A percentile compares a stretch with the other conserved stretches of the same genome.
Evolutionary conservation across 2,888 invertebrate species (phyloP).

Genomic region (Papilio elwesi): DNA sequence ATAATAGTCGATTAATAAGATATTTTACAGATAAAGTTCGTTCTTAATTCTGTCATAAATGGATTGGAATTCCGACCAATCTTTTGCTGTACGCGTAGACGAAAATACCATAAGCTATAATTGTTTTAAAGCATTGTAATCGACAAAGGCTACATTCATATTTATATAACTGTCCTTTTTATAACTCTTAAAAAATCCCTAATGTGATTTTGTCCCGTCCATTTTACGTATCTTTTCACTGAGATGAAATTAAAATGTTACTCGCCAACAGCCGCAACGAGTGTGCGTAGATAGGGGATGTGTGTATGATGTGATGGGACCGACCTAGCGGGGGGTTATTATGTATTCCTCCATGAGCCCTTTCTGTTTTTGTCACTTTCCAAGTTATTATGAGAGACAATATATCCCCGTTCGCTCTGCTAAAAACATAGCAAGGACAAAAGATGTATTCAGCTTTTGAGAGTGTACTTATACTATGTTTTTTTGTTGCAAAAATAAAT

Average conservation of each 20-base stretch:
- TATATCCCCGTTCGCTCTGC: conserved; percentile 50
- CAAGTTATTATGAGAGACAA: conserved; percentile 57
- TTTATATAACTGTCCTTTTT: conserved; percentile 8
- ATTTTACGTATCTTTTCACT: conserved; percentile 37
- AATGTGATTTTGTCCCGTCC: conserved; percentile 18
- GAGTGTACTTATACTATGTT: conserved; percentile 14
- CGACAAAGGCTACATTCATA: conserved; percentile 6
- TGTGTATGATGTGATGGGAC: too few relatives aligned
- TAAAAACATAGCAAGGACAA: conserved; percentile 42
- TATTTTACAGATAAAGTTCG: too few relatives aligned
- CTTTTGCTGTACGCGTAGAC: too few relatives aligned
- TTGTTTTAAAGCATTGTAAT: conserved; percentile 7
- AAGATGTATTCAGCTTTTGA: conserved; percentile 31
- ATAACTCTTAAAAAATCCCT: conserved; percentile 27
- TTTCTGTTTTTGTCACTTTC: conserved; percentile 60
- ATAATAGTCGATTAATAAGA: too few relatives aligned
- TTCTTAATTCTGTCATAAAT: too few relatives aligned
- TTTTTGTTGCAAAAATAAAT: background rate
- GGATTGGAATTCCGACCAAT: too few relatives aligned
- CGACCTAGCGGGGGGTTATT: conserved; percentile 44
- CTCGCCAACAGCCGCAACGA: conserved; percentile 5
- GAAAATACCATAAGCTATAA: background rate
- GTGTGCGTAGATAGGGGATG: conserved; percentile 21
- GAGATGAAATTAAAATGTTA: conserved; percentile 40
- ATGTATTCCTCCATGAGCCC: conserved; percentile 55